phyloP scores from a whole-genome alignment of 1,140 invertebrate species.

The Drosophila ercepeae region DNA sequence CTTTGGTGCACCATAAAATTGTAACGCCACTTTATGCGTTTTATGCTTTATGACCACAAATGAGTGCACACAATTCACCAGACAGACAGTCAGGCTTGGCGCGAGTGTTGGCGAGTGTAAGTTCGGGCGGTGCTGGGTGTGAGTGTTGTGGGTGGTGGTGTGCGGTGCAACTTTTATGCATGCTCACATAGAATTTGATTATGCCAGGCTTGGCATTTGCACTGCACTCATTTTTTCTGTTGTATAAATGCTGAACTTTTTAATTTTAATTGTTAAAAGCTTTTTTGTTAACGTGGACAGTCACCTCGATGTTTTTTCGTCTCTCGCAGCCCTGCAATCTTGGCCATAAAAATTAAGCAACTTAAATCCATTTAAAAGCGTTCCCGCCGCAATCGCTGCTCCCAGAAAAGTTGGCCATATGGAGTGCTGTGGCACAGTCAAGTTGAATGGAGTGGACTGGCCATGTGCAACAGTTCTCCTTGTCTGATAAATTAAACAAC shows the following conservation, averaged over 20 bases:
- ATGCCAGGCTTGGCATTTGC: slow-evolving; percentile 69
- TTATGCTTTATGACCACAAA: slow-evolving; percentile 83
- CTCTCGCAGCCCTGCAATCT: neutral
- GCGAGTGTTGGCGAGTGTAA: neutral
- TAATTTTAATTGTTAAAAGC: slow-evolving; percentile 83
- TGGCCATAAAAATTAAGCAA: slow-evolving; percentile 61
- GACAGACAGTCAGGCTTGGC: slow-evolving; percentile 37
- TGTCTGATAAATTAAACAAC: slow-evolving; percentile 76
- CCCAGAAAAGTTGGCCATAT: slow-evolving; percentile 41
- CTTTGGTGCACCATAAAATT: slow-evolving; percentile 74
- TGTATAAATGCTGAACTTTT: slow-evolving; percentile 80
- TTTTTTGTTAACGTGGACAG: slow-evolving; percentile 64
- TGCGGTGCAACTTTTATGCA: slow-evolving; percentile 69
- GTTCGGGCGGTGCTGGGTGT: slow-evolving; percentile 1
- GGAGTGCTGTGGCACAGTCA: slow-evolving; percentile 22
- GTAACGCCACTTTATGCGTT: slow-evolving; percentile 79
- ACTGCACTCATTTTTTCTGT: slow-evolving; percentile 38
- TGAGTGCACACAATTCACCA: slow-evolving; percentile 70
- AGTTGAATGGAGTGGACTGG: neutral
- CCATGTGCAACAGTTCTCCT: slow-evolving; percentile 69
- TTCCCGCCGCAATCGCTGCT: slow-evolving; percentile 12
- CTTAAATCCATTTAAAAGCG: slow-evolving; percentile 75
- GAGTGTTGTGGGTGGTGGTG: slow-evolving; percentile 9
- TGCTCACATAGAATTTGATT: slow-evolving; percentile 75
- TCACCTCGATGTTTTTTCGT: neutral